Evolutionary conservation across 2,797 vertebrate species (phyloP).

Genomic region (Podarcis siculus): DNA sequence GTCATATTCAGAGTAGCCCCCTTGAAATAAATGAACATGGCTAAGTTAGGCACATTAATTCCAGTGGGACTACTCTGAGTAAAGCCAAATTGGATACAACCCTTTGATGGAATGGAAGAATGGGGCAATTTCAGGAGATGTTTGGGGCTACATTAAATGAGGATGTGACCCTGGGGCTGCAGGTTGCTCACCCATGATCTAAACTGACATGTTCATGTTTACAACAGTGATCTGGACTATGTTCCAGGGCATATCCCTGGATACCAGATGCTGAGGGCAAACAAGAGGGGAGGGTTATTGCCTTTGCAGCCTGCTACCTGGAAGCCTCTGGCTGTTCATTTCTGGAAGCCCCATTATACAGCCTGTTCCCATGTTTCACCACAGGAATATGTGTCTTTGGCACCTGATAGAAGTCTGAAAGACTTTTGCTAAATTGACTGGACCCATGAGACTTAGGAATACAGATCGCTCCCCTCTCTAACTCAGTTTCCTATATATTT

Average conservation of each 20-base stretch:
- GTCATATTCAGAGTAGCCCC: too few relatives aligned
- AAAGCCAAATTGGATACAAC: too few relatives aligned
- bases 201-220: neutral
- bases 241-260: neutral
- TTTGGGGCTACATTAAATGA: too few relatives aligned
- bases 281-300: neutral
- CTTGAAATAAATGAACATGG: too few relatives aligned
- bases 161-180: too few relatives aligned
- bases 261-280: neutral
- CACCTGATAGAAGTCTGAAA: neutral
- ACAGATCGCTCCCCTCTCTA: slow-evolving; percentile 28
- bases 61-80: too few relatives aligned
- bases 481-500: slow-evolving; percentile 50
- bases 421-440: neutral
- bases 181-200: too few relatives aligned
- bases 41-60: too few relatives aligned
- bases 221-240: neutral
- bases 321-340: neutral
- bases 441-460: neutral
- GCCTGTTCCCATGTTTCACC: neutral
- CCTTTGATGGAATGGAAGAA: too few relatives aligned
- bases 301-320: neutral
- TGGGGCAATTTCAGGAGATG: too few relatives aligned
- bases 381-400: neutral
- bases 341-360: neutral